These are phyloP conservation scores for Sarcophaga caerulescens DNA, from an alignment of 2,888 invertebrate genomes.

Conservation along the genomic window DNA sequence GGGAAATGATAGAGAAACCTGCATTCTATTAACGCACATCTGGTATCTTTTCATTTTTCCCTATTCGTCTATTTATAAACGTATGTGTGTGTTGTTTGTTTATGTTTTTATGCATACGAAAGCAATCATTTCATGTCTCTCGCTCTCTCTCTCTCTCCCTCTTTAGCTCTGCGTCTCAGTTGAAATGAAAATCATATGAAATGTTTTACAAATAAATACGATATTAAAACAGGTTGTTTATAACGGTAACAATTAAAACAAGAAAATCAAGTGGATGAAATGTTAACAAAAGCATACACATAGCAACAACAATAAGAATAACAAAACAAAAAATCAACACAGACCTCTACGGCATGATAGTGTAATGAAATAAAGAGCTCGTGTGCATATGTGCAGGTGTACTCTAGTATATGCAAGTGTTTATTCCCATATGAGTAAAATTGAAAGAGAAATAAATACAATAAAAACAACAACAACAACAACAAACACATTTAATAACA, in stretches of 20 bases:
- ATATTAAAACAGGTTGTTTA: conserved; percentile 9
- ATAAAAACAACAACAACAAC: neutral
- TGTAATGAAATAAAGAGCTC: too few relatives aligned
- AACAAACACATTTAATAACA: conserved; percentile 3
- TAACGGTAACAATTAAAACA: neutral
- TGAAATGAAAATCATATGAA: conserved; percentile 34
- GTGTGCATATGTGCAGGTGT: too few relatives aligned
- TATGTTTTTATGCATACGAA: too few relatives aligned
- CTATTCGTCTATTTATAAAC: too few relatives aligned
- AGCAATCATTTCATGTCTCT: neutral
- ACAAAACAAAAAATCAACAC: neutral
- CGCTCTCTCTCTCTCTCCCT: neutral
- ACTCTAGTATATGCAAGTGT: neutral
- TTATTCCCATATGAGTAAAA: neutral
- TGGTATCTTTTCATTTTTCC: too few relatives aligned
- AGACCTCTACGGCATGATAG: too few relatives aligned
- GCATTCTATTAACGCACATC: too few relatives aligned
- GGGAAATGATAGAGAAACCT: too few relatives aligned
- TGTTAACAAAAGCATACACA: neutral
- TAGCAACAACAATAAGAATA: neutral
- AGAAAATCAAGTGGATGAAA: too few relatives aligned
- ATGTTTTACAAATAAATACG: conserved; percentile 36
- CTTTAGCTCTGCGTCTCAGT: neutral
- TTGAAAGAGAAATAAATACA: conserved; percentile 8
- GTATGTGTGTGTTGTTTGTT: too few relatives aligned